A percentile compares a stretch with the other conserved stretches of the same genome.
Conservation (phyloP, 2,888 invertebrate species). For the Cetonia aurata region DNA sequence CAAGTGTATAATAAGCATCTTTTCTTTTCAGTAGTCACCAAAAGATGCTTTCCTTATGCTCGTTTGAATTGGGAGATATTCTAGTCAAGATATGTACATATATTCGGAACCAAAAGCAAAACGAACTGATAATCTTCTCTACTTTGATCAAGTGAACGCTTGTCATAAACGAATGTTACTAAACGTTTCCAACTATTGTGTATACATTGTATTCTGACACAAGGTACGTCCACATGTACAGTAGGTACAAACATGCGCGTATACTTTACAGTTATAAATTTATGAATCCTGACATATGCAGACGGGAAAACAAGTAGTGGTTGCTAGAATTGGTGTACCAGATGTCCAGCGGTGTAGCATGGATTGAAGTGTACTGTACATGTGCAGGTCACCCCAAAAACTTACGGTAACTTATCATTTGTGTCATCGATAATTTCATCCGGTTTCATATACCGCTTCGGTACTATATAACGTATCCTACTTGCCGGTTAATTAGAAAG, state of each 20-base stretch:
- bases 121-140: too few relatives aligned
- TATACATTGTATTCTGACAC: not conserved
- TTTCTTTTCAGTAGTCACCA: too few relatives aligned
- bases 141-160: too few relatives aligned
- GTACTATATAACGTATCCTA: slow-evolving; percentile 40
- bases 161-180: too few relatives aligned
- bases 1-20: too few relatives aligned
- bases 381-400: slow-evolving; percentile 42
- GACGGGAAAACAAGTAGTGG: slow-evolving; percentile 42
- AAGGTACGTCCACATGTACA: not conserved
- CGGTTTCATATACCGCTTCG: slow-evolving; percentile 12
- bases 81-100: too few relatives aligned
- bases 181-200: slow-evolving; percentile 11
- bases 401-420: slow-evolving; percentile 50
- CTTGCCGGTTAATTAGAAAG: slow-evolving; percentile 43
- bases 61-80: too few relatives aligned
- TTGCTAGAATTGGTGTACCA: slow-evolving; percentile 46
- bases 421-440: slow-evolving; percentile 52
- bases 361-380: slow-evolving; percentile 42
- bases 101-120: too few relatives aligned
- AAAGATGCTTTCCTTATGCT: too few relatives aligned
- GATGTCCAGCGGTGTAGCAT: slow-evolving; percentile 52
- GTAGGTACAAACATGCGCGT: too few relatives aligned
- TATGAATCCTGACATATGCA: slow-evolving; percentile 51
- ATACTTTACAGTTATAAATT: slow-evolving; percentile 52